Conservation (phyloP, 1,140 invertebrate genomes). For the Glomeris maerens region DNA sequence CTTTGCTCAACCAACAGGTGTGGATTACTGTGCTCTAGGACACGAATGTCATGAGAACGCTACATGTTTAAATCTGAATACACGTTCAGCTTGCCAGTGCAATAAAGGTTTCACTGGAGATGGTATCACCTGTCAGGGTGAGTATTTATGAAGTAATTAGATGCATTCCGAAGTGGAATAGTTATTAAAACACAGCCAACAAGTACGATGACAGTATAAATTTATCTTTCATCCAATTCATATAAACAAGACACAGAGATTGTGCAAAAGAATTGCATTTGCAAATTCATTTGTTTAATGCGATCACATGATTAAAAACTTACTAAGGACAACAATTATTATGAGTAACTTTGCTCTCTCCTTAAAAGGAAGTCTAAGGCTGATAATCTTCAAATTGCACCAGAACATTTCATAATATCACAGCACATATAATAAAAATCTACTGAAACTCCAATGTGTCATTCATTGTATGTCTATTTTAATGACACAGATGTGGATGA, state of each 20-base stretch:
- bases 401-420: too few species aligned
- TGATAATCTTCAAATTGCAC: too few species aligned
- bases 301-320: too few species aligned
- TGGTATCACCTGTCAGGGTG: constrained; percentile 60
- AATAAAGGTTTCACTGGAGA: constrained; percentile 65
- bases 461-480: too few species aligned
- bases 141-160: constrained; percentile 13
- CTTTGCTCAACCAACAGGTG: constrained; percentile 39
- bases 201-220: background rate
- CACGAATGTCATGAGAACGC: constrained; percentile 68
- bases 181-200: background rate
- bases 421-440: too few species aligned
- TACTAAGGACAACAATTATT: background rate
- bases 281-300: too few species aligned
- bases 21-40: constrained; percentile 71
- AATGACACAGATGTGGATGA: constrained; percentile 58
- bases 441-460: too few species aligned
- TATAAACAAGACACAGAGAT: constrained; percentile 1
- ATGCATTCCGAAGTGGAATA: constrained; percentile 1
- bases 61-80: constrained; percentile 67
- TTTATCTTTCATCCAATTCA: background rate
- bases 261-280: too few species aligned
- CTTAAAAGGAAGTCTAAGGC: too few species aligned
- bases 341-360: too few species aligned
- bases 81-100: constrained; percentile 68